Evolutionary conservation across 2,888 invertebrate species (phyloP), one percentile per base, ranked within the genome.

Genomic region (Acrocyrtus sp.): DNA sequence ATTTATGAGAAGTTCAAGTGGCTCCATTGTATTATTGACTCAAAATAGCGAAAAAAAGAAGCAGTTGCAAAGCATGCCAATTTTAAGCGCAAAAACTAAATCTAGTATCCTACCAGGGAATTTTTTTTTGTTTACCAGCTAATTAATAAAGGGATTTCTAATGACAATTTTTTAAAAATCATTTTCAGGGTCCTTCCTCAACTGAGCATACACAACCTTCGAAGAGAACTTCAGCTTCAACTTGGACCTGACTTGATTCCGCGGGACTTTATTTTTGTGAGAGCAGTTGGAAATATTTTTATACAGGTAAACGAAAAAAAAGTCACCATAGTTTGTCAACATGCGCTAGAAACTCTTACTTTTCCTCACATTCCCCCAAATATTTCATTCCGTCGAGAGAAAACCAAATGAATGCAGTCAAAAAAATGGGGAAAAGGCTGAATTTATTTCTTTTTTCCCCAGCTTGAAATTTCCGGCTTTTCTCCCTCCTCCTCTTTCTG

Each of bases 211-310:
- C 80, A 80, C 63, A 83, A 84, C 66, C 81, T 87, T 22, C 82
- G 87, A 47, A 82, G 83, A 61, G 85, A 86, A 76, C 83, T 87
- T 19, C 83, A 82, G 17, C 78, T 82, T 10, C 85, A 86, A 74
- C 83, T 85, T 45, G 85, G 85, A 63, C 82, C 84, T 51, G 85
- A 85, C 27, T 80, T 84, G 26, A 80, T 86, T 10, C 86, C 86
- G 10, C 79, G 83, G 58, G 85, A 85, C 69, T 87, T 83, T 81
- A 85, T 85, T 54, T 86, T 86, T 80, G 83, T 86, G 17, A 83
- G 85, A 80, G 84, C 85, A 78, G 86, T 86, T n/a, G 87, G 87
- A n/a, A 82, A 86, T 76, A 85, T 86, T 81, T 84, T 86, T 78
- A 85, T 86, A 45, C 83, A 84, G 84, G 85, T 86, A 83, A 82